Percentiles rank a stretch among this genome's conserved stretches.
These are phyloP conservation scores for Musca domestica DNA, from an alignment of 1,140 invertebrate species.

Conservation along the genomic window DNA sequence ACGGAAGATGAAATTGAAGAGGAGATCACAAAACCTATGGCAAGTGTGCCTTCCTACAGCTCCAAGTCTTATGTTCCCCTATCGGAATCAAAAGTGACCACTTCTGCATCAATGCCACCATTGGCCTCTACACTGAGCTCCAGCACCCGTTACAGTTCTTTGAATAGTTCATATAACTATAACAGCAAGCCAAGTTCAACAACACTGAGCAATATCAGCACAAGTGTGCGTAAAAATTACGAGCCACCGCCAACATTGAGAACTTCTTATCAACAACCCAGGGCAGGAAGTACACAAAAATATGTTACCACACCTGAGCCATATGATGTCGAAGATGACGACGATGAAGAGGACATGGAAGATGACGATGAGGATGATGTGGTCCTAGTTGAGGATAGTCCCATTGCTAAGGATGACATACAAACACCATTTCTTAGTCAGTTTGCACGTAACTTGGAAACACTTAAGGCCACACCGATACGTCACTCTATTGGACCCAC, in stretches of 20 bases:
- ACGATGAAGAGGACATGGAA: not conserved
- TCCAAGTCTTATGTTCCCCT: not conserved
- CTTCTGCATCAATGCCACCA: not conserved
- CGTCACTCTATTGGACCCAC: not conserved
- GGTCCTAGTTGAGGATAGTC: not conserved
- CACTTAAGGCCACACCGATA: conserved; percentile 1
- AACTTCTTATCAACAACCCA: not conserved
- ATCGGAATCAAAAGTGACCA: conserved; percentile 1
- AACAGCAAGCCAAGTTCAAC: not conserved
- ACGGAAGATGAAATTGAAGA: conserved; percentile 19
- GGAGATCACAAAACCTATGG: not conserved
- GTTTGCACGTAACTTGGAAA: conserved; percentile 26
- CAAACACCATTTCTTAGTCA: conserved; percentile 30
- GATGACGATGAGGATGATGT: conserved; percentile 6
- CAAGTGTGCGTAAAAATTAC: conserved; percentile 11
- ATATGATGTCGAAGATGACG: not conserved
- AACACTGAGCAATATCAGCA: not conserved
- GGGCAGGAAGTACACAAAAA: not conserved
- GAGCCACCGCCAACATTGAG: not conserved
- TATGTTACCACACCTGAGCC: not conserved
- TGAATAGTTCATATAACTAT: not conserved
- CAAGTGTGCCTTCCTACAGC: not conserved
- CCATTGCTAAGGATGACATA: not conserved
- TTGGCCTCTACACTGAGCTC: not conserved
- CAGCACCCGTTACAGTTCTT: conserved; percentile 4